Base-by-base conservation (phyloP, 1,140 invertebrate species). In the Ptiloglossa arizonensis region DNA sequence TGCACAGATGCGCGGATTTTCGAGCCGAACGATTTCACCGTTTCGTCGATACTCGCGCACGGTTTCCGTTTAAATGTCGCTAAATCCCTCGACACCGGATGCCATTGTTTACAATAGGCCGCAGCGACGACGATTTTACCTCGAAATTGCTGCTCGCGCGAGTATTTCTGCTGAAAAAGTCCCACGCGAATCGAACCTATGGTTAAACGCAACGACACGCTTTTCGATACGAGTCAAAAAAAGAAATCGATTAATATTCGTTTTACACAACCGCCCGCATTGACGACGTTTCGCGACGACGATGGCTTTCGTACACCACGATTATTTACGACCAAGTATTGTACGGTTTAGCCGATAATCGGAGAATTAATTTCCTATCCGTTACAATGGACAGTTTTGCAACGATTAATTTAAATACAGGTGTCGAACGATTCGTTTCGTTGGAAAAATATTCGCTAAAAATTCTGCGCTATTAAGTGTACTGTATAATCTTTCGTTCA, bases 321-420 rank as follows among this genome's bases (percentile, higher is more conserved):
- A 69, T 70, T 60, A 60, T 48, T 60, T 24, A 5, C 15, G 46
- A 73, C 22, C 54, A 41, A 63, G 24, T 29, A 9, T 56, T 54
- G 4, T 5, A 22, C 9, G 5, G 9, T 29, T 48, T 1, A n/a
- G 13, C 17, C 11, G 19, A 13, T 22, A 2, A 11, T 3, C 35
- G 35, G 2, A 2, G n/a, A n/a, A n/a, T n/a, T n/a, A n/a, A n/a
- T n/a, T n/a, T n/a, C n/a, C n/a, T n/a, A n/a, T 6, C 3, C 2
- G 24, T 9, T 5, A 11, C 59, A 48, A 52, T 24, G 32, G 46
- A n/a, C 46, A 52, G 22, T 73, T 64, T 64, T 29, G 17, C 17
- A 24, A 73, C 5, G 38, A 35, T 19, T 1, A 17, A 50, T 19
- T 19, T n/a, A 3, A 50, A 15, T 15, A n/a, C n/a, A n/a, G n/a